Percentiles rank a stretch among this genome's conserved stretches.
phyloP scores from a whole-genome alignment of 2,113 vertebrate species.

The Hemichromis elongatus region DNA sequence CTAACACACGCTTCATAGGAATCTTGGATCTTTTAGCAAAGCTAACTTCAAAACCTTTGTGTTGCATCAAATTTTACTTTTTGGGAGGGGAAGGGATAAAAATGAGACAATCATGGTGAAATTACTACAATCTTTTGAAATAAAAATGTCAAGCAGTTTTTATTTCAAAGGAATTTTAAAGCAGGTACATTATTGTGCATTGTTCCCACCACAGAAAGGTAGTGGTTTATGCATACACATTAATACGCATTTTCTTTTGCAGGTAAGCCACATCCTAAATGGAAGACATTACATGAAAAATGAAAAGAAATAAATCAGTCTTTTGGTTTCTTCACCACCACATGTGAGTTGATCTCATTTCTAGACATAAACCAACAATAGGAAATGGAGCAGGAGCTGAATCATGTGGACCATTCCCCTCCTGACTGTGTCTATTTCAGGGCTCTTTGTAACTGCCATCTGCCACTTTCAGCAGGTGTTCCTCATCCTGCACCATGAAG shows the following conservation, averaged over 20 bases:
- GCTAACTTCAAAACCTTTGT: neutral
- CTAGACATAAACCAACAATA: neutral
- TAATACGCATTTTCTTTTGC: neutral
- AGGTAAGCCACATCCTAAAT: neutral
- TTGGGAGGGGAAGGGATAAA: neutral
- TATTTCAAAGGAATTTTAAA: neutral
- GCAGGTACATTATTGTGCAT: neutral
- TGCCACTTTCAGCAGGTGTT: conserved; percentile 51
- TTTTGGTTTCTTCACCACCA: neutral
- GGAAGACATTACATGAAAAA: neutral
- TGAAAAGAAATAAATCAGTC: neutral
- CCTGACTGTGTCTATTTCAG: conserved; percentile 16
- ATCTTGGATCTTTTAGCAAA: neutral
- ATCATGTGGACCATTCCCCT: neutral
- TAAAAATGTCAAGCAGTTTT: neutral
- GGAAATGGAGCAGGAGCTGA: conserved; percentile 1
- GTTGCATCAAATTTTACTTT: neutral
- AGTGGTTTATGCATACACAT: neutral
- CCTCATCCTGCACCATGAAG: conserved; percentile 21
- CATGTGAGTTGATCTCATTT: neutral
- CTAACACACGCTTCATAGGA: neutral
- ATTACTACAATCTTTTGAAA: neutral
- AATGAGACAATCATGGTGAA: neutral
- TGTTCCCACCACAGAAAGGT: neutral
- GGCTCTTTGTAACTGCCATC: conserved; percentile 27